Evolutionary conservation across 1,140 invertebrate species (phyloP), one percentile per base, ranked within the genome.

Genomic region (Lepeophtheirus salmonis): DNA sequence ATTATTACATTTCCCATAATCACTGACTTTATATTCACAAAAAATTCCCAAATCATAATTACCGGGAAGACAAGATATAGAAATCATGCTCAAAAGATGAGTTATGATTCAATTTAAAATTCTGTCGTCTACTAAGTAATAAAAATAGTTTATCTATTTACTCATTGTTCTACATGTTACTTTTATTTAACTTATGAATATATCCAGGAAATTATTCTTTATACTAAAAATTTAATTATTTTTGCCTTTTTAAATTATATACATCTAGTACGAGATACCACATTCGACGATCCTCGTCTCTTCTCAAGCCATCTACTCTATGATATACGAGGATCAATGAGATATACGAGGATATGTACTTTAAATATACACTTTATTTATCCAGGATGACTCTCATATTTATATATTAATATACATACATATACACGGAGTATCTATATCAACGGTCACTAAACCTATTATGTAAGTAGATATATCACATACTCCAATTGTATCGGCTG

Each of bases 221-320:
- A n/a, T n/a, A n/a, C n/a, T n/a, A n/a, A n/a, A n/a, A n/a, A n/a
- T n/a, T n/a, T n/a, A n/a, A n/a, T n/a, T n/a, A n/a, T n/a, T n/a
- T n/a, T n/a, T n/a, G n/a, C 65, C 79, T 76, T 13, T 88, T 89
- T 65, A 86, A 75, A 72, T 94, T 94, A 2, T 81, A 79, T 30
- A 91, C 78, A 70, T 94, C 88, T 59, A 94, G 70, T 0, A 94
- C 88, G 25, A 94, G 74, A 73, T 91, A 92, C 68, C 90, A 86
- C 68, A 90, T 84, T 0, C 79, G 78, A 18, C 62, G 63, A 56
- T 26, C 26, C 30, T 41, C 30, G 2, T 57, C 55, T 14, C 22
- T 21, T 3, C 20, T 17, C 16, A 57, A 48, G 17, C 20, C 26
- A 41, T 41, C n/a, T n/a, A n/a, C n/a, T n/a, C n/a, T n/a, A n/a